Evolutionary conservation across 2,113 vertebrate genomes (phyloP).

Genomic region (Zosterops pallidus): DNA sequence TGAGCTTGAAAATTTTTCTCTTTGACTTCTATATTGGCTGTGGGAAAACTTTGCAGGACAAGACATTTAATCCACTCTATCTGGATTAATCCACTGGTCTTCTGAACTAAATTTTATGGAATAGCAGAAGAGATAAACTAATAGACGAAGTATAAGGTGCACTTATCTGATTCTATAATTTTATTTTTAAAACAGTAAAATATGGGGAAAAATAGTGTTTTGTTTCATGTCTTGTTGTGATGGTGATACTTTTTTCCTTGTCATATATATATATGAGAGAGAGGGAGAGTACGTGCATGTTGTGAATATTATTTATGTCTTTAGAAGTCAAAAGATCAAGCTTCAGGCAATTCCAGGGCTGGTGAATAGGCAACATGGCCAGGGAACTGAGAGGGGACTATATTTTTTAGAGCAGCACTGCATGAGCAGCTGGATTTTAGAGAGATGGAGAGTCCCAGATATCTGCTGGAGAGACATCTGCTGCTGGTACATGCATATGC

Average conservation of each 20-base stretch:
- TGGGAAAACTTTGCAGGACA: neutral
- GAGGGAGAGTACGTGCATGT: accelerated
- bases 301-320: neutral
- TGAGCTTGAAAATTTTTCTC: neutral
- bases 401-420: neutral
- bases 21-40: neutral
- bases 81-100: neutral
- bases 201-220: accelerated
- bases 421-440: neutral
- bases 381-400: neutral
- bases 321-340: neutral
- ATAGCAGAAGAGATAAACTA: neutral
- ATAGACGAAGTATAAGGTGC: neutral
- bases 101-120: neutral
- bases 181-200: neutral
- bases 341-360: neutral
- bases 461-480: neutral
- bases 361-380: neutral
- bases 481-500: neutral
- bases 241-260: neutral
- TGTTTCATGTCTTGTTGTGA: neutral
- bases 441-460: neutral
- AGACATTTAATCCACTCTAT: neutral
- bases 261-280: neutral
- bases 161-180: neutral